Conservation (phyloP, 64 coral and sea anemone genomes). For the Montipora efflorescens region DNA sequence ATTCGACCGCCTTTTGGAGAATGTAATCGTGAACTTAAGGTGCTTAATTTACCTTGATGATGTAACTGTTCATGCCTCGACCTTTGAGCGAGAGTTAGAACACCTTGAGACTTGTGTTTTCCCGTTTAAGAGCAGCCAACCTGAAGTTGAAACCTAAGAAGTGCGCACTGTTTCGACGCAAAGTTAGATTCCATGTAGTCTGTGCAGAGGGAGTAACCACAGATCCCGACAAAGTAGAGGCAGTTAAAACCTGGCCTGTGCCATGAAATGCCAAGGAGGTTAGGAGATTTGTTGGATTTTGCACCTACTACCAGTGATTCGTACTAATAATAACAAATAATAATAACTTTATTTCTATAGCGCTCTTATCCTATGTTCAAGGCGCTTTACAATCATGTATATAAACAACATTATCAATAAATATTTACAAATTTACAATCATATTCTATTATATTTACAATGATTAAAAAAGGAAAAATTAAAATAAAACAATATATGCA, state of each 20-base stretch:
- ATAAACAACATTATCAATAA: too few relatives aligned
- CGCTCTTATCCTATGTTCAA: too few relatives aligned
- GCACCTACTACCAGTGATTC: constrained; percentile 59
- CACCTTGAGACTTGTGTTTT: constrained; percentile 2
- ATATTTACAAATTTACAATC: too few relatives aligned
- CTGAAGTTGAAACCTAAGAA: constrained; percentile 68
- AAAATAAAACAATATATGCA: too few relatives aligned
- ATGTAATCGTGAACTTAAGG: neutral
- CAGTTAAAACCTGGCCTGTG: constrained; percentile 37
- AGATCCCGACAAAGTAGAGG: constrained; percentile 57
- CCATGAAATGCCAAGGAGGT: constrained; percentile 11
- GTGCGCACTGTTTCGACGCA: constrained; percentile 39
- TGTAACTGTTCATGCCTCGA: constrained; percentile 43
- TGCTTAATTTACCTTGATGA: constrained; percentile 51
- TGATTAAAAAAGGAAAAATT: too few relatives aligned
- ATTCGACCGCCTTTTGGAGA: constrained; percentile 65
- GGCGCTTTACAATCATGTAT: too few relatives aligned
- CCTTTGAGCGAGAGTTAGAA: constrained; percentile 27
- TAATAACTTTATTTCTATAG: too few relatives aligned
- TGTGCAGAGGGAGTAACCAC: constrained; percentile 33
- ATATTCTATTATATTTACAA: too few relatives aligned
- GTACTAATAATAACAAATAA: too few relatives aligned
- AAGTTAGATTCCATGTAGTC: constrained; percentile 55
- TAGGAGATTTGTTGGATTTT: constrained; percentile 47
- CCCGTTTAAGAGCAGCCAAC: constrained; percentile 10